phyloP scores from a whole-genome alignment of 2,888 invertebrate genomes.

The Diogma glabrata region DNA sequence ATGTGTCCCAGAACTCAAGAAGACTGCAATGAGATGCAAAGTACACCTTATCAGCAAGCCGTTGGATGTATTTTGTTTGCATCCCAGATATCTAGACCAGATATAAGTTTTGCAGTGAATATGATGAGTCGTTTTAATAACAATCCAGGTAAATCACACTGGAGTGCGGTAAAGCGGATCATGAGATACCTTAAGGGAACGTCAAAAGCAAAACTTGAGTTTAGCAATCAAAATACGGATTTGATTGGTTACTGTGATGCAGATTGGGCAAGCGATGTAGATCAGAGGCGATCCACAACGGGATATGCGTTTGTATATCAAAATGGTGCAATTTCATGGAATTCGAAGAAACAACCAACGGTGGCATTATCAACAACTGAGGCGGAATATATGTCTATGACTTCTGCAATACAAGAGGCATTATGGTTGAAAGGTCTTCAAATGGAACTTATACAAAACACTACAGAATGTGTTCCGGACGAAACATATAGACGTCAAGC shows the following conservation, averaged over 20 bases:
- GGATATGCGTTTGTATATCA: no score
- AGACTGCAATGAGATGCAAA: slow-evolving; percentile 8
- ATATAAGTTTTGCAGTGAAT: no score
- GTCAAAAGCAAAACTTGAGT: background rate
- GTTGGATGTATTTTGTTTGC: slow-evolving; percentile 10
- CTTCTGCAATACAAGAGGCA: slow-evolving; percentile 15
- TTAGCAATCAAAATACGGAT: slow-evolving; percentile 2
- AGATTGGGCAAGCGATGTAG: no score
- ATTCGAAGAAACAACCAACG: background rate
- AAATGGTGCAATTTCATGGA: no score
- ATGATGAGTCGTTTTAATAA: no score
- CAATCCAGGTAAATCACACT: slow-evolving; percentile 12
- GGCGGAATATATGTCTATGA: slow-evolving; percentile 6
- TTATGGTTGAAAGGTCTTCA: slow-evolving; percentile 13
- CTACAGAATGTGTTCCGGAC: background rate
- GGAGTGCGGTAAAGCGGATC: slow-evolving; percentile 10
- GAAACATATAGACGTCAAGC: slow-evolving; percentile 2
- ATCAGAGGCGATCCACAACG: no score
- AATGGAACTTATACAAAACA: slow-evolving; percentile 7
- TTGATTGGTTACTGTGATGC: no score
- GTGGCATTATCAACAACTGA: background rate
- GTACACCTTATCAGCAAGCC: slow-evolving; percentile 6
- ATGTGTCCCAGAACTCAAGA: no score
- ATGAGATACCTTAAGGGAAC: no score
- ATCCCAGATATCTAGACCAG: slow-evolving; percentile 10